Conservation (phyloP, 2,888 invertebrate genomes). For the Onchidella celtica region DNA sequence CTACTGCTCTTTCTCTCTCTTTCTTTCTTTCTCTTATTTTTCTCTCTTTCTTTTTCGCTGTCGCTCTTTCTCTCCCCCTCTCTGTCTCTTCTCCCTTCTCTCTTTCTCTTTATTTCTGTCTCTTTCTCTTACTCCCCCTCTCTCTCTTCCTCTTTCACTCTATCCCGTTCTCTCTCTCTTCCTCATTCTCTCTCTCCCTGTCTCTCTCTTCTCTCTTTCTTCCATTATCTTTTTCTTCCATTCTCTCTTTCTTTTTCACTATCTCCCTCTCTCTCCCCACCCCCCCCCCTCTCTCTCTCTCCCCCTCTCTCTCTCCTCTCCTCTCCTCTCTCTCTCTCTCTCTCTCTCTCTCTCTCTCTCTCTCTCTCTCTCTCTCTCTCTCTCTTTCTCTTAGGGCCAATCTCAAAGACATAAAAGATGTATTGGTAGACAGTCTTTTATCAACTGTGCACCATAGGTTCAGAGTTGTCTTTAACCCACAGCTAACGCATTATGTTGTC, state of each 20-base stretch:
- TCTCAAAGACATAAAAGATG: too few relatives aligned
- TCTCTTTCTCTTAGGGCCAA: slow-evolving; percentile 1
- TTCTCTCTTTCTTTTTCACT: background rate
- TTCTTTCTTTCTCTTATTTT: slow-evolving; percentile 10
- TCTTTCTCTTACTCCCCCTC: background rate
- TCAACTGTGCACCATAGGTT: too few relatives aligned
- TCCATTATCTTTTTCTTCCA: background rate
- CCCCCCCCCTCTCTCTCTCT: slow-evolving; percentile 9
- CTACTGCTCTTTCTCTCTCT: background rate
- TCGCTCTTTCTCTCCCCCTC: slow-evolving; percentile 20
- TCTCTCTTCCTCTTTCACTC: background rate
- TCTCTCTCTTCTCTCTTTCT: background rate
- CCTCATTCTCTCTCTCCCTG: background rate
- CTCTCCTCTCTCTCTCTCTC: background rate
- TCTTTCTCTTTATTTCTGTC: background rate
- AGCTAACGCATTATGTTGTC: too few relatives aligned
- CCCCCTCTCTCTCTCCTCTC: background rate
- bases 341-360: slow-evolving; percentile 21
- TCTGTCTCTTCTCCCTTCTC: slow-evolving; percentile 34
- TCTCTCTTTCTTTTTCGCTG: slow-evolving; percentile 39
- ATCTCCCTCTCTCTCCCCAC: background rate
- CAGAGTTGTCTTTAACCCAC: too few relatives aligned
- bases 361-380: slow-evolving; percentile 4
- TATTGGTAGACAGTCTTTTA: too few relatives aligned
- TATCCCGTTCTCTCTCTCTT: background rate